These are phyloP conservation scores for Hafferia zeledoni DNA, from an alignment of 2,797 vertebrate genomes.

Conservation along the genomic window DNA sequence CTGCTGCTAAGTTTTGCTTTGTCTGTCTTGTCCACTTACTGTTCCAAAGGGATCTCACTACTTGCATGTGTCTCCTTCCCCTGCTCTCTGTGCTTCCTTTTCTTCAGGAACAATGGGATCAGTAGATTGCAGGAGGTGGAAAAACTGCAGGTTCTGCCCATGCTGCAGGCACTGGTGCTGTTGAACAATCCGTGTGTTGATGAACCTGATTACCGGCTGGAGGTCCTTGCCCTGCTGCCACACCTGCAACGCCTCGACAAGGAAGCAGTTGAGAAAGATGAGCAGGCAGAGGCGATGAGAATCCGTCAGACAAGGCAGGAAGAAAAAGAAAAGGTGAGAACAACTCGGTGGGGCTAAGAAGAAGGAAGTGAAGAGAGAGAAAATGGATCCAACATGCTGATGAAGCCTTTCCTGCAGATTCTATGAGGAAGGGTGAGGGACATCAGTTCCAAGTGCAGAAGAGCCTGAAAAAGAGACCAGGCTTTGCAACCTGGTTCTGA, in stretches of 20 bases:
- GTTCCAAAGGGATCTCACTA: background rate
- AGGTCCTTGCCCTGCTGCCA: constrained; percentile 78
- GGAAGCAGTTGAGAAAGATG: constrained; percentile 78
- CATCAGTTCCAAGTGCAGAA: background rate
- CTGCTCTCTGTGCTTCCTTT: background rate
- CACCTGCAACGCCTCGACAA: constrained; percentile 89
- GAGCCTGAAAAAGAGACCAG: background rate
- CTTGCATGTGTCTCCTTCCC: background rate
- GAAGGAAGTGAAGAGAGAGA: background rate
- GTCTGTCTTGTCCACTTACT: background rate
- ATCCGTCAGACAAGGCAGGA: constrained; percentile 55
- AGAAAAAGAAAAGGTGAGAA: constrained; percentile 52
- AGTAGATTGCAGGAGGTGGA: constrained; percentile 70
- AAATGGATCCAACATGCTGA: background rate
- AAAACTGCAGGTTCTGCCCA: constrained; percentile 79
- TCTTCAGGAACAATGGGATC: constrained; percentile 84
- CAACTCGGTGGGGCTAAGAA: accelerated
- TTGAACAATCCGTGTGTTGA: constrained; percentile 85
- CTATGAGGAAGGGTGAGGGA: background rate
- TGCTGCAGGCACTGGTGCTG: constrained; percentile 84
- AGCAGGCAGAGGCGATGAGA: constrained; percentile 77
- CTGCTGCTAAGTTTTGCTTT: background rate
- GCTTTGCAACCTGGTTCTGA: background rate
- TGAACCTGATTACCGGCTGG: constrained; percentile 77
- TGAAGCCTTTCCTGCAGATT: background rate